Conservation (phyloP, 1,140 invertebrate genomes). For the Vollenhovia emeryi region DNA sequence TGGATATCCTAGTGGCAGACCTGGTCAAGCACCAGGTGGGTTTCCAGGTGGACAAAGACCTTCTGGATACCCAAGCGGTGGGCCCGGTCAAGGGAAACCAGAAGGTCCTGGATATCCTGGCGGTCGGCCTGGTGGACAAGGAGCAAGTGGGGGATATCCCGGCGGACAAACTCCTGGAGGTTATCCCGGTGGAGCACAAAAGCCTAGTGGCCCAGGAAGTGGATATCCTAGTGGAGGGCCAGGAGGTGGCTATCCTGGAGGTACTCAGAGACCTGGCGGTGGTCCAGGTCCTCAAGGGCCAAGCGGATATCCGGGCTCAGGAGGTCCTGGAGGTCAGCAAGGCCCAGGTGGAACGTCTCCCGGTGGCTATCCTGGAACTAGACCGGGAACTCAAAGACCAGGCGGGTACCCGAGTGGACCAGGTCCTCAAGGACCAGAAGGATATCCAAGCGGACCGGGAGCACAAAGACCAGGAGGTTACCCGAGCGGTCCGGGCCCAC, state of each 20-base stretch:
- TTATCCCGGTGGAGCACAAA: constrained; percentile 64
- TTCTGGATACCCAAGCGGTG: constrained; percentile 66
- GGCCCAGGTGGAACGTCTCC: constrained; percentile 59
- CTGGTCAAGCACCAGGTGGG: constrained; percentile 45
- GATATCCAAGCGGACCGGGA: constrained; percentile 64
- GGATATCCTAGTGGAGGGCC: constrained; percentile 69
- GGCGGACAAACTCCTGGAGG: constrained; percentile 72
- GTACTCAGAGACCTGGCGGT: constrained; percentile 60
- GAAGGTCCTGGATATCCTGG: constrained; percentile 71
- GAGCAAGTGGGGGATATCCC: constrained; percentile 69
- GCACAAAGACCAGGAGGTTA: constrained; percentile 49
- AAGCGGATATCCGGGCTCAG: constrained; percentile 67
- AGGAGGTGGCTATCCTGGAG: constrained; percentile 64
- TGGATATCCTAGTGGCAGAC: constrained; percentile 68
- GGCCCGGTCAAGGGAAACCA: constrained; percentile 52
- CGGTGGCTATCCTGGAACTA: constrained; percentile 50
- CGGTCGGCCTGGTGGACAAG: constrained; percentile 56
- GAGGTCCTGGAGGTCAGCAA: constrained; percentile 69
- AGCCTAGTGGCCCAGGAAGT: constrained; percentile 63
- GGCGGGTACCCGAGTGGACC: constrained; percentile 56
- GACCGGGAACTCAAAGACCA: constrained; percentile 60
- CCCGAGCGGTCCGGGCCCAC: constrained; percentile 27
- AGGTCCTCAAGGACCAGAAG: constrained; percentile 33
- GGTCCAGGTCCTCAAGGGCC: constrained; percentile 69
- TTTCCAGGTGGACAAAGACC: constrained; percentile 63